phyloP scores from a whole-genome alignment of 2,797 vertebrate species.

The Morus bassanus region DNA sequence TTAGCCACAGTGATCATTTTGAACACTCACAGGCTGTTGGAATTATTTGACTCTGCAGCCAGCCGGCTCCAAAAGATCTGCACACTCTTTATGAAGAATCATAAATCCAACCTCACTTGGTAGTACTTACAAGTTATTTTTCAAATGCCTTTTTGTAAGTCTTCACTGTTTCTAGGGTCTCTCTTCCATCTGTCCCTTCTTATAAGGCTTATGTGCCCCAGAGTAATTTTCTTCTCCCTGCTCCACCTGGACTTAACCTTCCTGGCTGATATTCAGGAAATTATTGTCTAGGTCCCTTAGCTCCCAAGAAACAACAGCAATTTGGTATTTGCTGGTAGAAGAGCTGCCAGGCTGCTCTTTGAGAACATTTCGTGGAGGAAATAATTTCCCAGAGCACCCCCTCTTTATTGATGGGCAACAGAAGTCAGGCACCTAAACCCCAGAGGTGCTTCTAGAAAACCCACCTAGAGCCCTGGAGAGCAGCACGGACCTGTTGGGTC shows the following conservation, averaged over 20 bases:
- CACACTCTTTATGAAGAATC: not conserved
- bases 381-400: not conserved
- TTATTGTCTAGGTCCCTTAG: not conserved
- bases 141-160: not conserved
- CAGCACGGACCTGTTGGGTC: not conserved
- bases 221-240: conserved; percentile 16
- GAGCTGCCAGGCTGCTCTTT: not conserved
- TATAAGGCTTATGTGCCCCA: not conserved
- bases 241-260: not conserved
- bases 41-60: not conserved
- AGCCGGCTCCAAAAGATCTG: not conserved
- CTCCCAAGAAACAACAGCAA: not conserved
- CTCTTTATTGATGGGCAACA: not conserved
- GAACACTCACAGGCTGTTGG: not conserved
- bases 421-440: not conserved
- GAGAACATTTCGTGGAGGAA: not conserved
- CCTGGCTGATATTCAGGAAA: not conserved
- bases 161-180: not conserved
- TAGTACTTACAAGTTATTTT: conserved; percentile 5
- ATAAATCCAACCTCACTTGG: conserved; percentile 4
- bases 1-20: not conserved
- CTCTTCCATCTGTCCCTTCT: conserved; percentile 26
- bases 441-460: not conserved
- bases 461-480: not conserved
- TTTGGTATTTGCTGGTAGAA: not conserved